Evolutionary conservation across 2,797 vertebrate genomes (phyloP), one percentile per base, ranked within the genome.

Genomic region (Scleropages formosus): DNA sequence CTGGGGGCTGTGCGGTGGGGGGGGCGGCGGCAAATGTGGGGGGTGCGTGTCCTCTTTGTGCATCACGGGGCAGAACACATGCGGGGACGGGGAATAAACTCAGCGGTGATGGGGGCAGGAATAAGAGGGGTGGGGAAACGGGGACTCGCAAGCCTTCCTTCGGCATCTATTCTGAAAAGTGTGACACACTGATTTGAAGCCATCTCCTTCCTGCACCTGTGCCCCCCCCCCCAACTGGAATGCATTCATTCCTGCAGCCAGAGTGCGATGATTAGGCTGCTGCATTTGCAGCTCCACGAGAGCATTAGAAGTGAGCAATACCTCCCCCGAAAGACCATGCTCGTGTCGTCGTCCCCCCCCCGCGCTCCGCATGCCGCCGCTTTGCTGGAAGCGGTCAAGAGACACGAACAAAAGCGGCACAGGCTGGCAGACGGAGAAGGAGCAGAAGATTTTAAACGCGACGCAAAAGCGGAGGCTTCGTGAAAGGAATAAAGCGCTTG

Each of bases 181-280:
- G 58, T 81, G 79, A 85, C 72, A 61, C 80, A 84, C 76, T 78
- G 84, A 85, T 82, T 87, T 76, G 82, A 75, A 82, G 84, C 73
- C 49, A 62, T 46, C 58, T 24, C 9, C 13, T 27, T 26, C 18
- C 61, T 66, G 75, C 70, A 73, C 67, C 68, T 77, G 75, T 39
- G 80, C 20, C 47, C 27, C 78, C 74, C 56, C 58, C 15, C 49
- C 58, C 24, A 4, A 39, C 63, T 27, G 67, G 66, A 27, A 44
- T 27, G 46, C 9, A 63, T 31, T 63, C 66, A 16, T 44, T 69
- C n/a, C 39, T 39, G 39, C 58, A 9, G 13, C 75, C 59, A 22
- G n/a, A 39, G 44, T 10, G 24, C 67, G 20, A 27, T 22, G 31
- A 61, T 68, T 15, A 47, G 31, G 44, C 58, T 12, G 39, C 9